These are phyloP conservation scores for Oreochromis aureus DNA, from an alignment of 2,113 vertebrate genomes.

Conservation along the genomic window DNA sequence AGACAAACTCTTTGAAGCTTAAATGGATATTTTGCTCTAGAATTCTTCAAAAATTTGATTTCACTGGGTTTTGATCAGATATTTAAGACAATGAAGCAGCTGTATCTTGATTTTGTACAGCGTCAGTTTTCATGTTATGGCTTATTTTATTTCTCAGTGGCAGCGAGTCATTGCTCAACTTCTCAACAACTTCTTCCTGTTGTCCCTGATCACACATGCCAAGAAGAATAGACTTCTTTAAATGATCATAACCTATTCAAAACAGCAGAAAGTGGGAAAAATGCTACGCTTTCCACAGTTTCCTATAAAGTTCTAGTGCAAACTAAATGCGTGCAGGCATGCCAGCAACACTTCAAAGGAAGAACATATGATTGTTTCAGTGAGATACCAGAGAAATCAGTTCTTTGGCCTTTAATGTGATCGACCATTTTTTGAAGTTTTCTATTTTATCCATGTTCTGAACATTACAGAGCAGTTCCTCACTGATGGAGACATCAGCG, in stretches of 20 bases:
- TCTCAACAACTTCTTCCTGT: background rate
- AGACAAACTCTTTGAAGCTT: background rate
- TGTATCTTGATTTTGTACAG: background rate
- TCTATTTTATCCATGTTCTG: background rate
- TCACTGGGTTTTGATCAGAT: background rate
- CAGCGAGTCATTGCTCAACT: background rate
- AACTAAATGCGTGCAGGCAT: background rate
- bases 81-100: background rate
- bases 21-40: background rate
- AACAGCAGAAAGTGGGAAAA: background rate
- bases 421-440: background rate
- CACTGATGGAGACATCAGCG: slow-evolving; percentile 66
- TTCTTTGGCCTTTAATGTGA: background rate
- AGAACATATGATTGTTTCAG: background rate
- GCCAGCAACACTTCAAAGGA: background rate
- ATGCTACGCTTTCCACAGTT: background rate
- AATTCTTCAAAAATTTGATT: background rate
- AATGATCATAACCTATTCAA: background rate
- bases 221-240: background rate
- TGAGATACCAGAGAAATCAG: background rate
- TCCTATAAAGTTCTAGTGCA: background rate
- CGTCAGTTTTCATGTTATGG: background rate
- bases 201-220: background rate
- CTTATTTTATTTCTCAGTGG: background rate
- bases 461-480: slow-evolving; percentile 74